Percentiles rank a stretch among this genome's conserved stretches.
Conservation (phyloP, 1,140 invertebrate species). For the Pseudomyrmex dendroicus region DNA sequence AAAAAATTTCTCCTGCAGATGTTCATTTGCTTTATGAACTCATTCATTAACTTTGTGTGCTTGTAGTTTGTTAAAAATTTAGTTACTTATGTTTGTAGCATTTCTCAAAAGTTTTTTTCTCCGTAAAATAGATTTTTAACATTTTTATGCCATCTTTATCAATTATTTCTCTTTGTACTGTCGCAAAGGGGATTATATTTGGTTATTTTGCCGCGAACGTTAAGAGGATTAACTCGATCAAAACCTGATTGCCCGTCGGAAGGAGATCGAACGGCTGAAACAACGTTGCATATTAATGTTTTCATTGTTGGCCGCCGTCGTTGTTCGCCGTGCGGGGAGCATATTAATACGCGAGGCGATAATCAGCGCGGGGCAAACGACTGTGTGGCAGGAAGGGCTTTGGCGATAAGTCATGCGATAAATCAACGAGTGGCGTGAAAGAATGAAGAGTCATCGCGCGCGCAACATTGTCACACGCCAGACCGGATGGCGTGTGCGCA, state of each 20-base stretch:
- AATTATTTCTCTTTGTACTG: too few relatives aligned
- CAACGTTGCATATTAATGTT: not conserved
- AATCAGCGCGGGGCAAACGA: conserved; percentile 47
- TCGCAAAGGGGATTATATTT: too few relatives aligned
- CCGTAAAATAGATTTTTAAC: too few relatives aligned
- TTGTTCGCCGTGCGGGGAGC: too few relatives aligned
- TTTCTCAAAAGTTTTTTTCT: not conserved
- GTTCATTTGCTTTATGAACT: not conserved
- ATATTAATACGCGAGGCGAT: conserved; percentile 38
- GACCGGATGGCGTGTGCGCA: conserved; percentile 63
- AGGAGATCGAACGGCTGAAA: not conserved
- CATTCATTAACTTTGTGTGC: not conserved
- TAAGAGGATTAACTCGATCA: too few relatives aligned
- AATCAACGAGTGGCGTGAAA: conserved; percentile 22
- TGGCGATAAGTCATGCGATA: conserved; percentile 50
- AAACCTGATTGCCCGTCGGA: too few relatives aligned
- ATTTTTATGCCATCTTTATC: too few relatives aligned
- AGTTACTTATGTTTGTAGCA: not conserved
- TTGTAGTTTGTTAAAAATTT: not conserved
- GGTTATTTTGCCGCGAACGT: too few relatives aligned
- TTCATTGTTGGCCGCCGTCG: conserved; percentile 2
- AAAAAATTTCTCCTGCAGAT: not conserved
- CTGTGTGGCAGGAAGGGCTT: conserved; percentile 22
- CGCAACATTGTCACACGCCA: conserved; percentile 39
- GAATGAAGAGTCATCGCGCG: conserved; percentile 36